These are phyloP conservation scores for Eremophila alpestris DNA, from an alignment of 2,797 vertebrate genomes.

Conservation along the genomic window DNA sequence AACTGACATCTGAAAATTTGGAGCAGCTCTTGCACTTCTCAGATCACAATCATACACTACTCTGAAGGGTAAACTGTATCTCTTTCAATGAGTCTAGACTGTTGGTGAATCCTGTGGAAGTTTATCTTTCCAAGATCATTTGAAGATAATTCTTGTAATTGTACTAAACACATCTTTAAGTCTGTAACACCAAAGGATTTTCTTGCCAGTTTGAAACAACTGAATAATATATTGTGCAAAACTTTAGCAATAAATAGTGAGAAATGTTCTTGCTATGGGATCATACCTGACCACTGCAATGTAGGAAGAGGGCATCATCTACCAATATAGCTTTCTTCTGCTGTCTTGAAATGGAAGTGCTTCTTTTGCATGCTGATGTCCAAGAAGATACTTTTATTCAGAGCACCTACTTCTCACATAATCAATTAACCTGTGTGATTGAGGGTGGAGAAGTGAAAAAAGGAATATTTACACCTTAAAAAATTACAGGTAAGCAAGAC, in stretches of 20 bases:
- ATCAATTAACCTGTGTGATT: neutral
- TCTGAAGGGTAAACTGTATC: neutral
- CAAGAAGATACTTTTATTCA: neutral
- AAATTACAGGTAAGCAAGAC: neutral
- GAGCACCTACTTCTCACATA: neutral
- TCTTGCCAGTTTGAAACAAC: neutral
- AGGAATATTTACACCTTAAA: neutral
- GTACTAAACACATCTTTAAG: neutral
- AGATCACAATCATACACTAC: neutral
- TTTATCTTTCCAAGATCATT: neutral
- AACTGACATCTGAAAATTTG: neutral
- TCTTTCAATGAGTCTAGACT: neutral
- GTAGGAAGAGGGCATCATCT: accelerated
- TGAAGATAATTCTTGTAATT: neutral
- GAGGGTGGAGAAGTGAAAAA: neutral
- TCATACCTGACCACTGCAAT: neutral
- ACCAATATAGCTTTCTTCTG: neutral
- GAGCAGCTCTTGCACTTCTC: neutral
- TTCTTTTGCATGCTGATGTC: neutral
- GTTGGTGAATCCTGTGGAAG: neutral
- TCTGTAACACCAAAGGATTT: neutral
- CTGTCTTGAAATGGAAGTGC: neutral
- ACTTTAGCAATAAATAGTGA: neutral
- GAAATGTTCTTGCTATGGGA: neutral
- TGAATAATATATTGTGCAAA: neutral